A percentile compares a stretch with the other conserved stretches of the same genome.
Conservation (phyloP, 1,140 invertebrate species). For the Calycopis cecrops region DNA sequence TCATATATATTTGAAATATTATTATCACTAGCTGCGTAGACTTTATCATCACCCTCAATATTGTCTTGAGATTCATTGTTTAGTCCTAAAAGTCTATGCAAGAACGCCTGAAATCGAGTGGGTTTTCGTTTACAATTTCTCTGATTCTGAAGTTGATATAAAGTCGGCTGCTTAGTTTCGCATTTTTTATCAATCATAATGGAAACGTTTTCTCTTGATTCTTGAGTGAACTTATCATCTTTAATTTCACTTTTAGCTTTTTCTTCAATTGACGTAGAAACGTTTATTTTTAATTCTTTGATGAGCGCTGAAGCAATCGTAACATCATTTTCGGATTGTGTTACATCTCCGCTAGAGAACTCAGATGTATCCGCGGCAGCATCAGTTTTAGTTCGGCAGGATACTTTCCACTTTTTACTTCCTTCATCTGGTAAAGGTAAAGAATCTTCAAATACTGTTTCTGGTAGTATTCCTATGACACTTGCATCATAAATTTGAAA, state of each 20-base stretch:
- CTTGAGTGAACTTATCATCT: constrained; percentile 37
- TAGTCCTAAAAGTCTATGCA: constrained; percentile 52
- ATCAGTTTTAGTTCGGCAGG: constrained; percentile 47
- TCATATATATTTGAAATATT: constrained; percentile 41
- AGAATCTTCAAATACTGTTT: constrained; percentile 30
- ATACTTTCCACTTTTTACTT: constrained; percentile 35
- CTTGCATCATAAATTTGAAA: constrained; percentile 66
- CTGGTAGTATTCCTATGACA: constrained; percentile 54
- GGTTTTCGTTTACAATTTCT: constrained; percentile 37
- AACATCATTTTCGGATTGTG: constrained; percentile 26
- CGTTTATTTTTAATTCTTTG: constrained; percentile 37
- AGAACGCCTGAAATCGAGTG: constrained; percentile 51
- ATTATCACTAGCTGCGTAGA: constrained; percentile 52
- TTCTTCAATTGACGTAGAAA: constrained; percentile 28
- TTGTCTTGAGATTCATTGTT: constrained; percentile 31
- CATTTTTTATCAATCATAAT: constrained; percentile 29
- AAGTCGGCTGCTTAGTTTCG: constrained; percentile 24
- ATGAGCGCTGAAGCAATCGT: constrained; percentile 36
- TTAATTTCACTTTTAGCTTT: constrained; percentile 16
- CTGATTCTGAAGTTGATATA: constrained; percentile 31
- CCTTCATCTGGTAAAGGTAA: constrained; percentile 20
- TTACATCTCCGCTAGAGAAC: constrained; percentile 29
- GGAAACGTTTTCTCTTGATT: constrained; percentile 32
- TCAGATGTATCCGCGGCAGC: constrained; percentile 45
- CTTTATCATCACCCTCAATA: constrained; percentile 25